Evolutionary conservation across 1,140 invertebrate species (phyloP), one percentile per base, ranked within the genome.

Genomic region (Drosophila melanogaster): DNA sequence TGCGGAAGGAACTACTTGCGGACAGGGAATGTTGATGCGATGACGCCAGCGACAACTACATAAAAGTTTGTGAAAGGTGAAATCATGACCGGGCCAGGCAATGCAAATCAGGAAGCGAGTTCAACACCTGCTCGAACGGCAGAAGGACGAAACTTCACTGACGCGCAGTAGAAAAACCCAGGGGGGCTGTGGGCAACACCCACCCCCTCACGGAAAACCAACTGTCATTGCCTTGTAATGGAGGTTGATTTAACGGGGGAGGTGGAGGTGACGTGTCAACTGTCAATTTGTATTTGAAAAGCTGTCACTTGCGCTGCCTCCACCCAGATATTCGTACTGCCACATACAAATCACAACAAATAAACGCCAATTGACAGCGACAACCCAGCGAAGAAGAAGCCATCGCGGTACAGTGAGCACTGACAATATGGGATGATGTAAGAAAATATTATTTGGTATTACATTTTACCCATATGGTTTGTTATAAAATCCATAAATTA

Each of bases 231-330:
- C 58, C 55, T 41, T 41, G 53, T 53, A 67, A 51, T 51, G 54
- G 49, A 44, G 61, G 71, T 67, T 47, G 41, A 19, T 22, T 47
- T 10, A 11, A 17, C 17, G 64, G n/a, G n/a, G 26, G n/a, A 12
- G 26, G 64, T 51, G 35, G 30, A 17, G 49, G 44, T 79, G 59
- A 75, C 84, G 79, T 84, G 83, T 87, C 84, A 84, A 74, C 83
- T 87, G 84, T 89, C 84, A 87, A 87, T 87, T 87, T 89, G 67
- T 69, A 60, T 76, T 84, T 79, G 81, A 86, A 81, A 81, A 81
- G 73, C 56, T 57, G 73, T 69, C 74, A 66, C 62, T 75, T 53
- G 24, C 44, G 15, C 73, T 33, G 7, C 30, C 24, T 26, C 46
- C 56, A 47, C 53, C 56, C 47, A 47, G 51, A 50, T 46, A 67